A percentile compares a stretch with the other conserved stretches of the same genome.
These are phyloP conservation scores for Lysandra coridon DNA, from an alignment of 2,888 invertebrate genomes.

Conservation along the genomic window DNA sequence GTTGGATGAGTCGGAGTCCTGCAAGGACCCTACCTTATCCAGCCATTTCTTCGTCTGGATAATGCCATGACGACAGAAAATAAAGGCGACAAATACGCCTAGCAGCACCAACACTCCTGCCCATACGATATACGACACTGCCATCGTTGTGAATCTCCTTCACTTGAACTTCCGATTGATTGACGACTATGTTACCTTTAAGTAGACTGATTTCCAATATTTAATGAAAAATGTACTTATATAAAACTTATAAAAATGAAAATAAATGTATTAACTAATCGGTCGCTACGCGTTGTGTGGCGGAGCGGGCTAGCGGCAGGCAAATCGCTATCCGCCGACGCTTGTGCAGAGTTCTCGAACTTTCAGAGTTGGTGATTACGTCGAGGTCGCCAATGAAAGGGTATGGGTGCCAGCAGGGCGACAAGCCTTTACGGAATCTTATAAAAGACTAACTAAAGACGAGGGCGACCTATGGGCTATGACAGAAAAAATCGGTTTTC, in stretches of 20 bases:
- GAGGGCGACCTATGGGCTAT: too few species aligned
- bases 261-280: neutral
- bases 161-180: neutral
- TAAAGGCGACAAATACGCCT: neutral
- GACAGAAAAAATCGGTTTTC: too few species aligned
- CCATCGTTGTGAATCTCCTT: too few species aligned
- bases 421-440: too few species aligned
- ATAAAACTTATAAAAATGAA: neutral
- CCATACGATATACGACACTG: neutral
- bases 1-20: neutral
- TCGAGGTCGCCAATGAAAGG: neutral
- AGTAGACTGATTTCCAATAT: neutral
- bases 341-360: neutral
- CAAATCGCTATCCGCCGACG: conserved; percentile 14
- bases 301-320: neutral
- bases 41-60: neutral
- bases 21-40: neutral
- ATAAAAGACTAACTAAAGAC: too few species aligned
- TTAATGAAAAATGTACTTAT: neutral
- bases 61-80: conserved; percentile 1
- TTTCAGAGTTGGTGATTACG: neutral
- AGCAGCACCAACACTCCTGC: neutral
- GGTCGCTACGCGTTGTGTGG: conserved; percentile 2
- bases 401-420: neutral
- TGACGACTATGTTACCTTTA: too few species aligned